A percentile compares a stretch with the other conserved stretches of the same genome.
Conservation (phyloP, 2,113 vertebrate species). For the Atractosteus spatula region DNA sequence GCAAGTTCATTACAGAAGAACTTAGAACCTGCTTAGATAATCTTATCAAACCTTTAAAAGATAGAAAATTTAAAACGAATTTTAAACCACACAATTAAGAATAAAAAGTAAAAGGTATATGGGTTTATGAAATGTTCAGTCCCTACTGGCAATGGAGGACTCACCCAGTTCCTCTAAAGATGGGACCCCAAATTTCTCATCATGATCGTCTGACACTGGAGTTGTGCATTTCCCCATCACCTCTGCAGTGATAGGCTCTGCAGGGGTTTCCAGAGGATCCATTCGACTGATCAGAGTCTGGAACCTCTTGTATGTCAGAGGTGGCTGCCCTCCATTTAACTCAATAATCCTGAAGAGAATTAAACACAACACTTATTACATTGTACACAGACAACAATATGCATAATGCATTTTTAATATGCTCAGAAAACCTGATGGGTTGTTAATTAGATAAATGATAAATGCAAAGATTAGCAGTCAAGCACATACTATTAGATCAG, state of each 20-base stretch:
- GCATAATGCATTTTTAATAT: too few species aligned
- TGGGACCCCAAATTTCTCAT: slow-evolving; percentile 92
- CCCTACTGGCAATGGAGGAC: slow-evolving; percentile 12
- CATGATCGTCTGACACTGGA: slow-evolving; percentile 89
- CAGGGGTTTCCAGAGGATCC: slow-evolving; percentile 84
- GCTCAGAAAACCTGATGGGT: too few species aligned
- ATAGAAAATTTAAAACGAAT: too few species aligned
- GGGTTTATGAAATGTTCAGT: too few species aligned
- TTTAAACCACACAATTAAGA: too few species aligned
- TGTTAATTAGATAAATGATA: too few species aligned
- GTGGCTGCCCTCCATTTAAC: slow-evolving; percentile 90
- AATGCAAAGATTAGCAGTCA: too few species aligned
- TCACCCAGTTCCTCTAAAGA: slow-evolving; percentile 92
- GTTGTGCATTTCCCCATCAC: slow-evolving; percentile 82
- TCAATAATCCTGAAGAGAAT: slow-evolving; percentile 84
- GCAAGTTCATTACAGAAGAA: too few species aligned
- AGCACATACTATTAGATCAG: too few species aligned
- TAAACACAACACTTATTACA: not conserved
- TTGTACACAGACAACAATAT: not conserved
- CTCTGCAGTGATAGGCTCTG: slow-evolving; percentile 84
- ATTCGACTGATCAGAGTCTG: slow-evolving; percentile 94
- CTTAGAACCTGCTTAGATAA: too few species aligned
- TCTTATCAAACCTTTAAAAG: too few species aligned
- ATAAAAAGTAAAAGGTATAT: too few species aligned
- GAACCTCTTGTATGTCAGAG: slow-evolving; percentile 94